Percentiles rank a stretch among this genome's conserved stretches.
phyloP scores from a whole-genome alignment of 2,888 invertebrate species.

The Luperina nickerlii region DNA sequence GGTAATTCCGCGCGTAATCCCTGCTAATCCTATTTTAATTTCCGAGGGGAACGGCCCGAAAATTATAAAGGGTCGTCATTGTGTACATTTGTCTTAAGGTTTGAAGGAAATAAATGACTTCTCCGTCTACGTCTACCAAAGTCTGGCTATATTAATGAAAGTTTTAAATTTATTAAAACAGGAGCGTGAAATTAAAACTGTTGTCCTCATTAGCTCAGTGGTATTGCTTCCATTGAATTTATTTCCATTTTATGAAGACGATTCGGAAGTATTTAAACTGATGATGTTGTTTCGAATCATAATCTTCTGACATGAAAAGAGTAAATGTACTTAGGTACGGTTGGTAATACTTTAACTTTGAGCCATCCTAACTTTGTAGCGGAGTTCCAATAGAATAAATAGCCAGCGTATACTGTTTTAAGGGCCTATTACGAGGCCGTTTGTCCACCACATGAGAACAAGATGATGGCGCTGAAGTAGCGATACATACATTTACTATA shows the following conservation, averaged over 20 bases:
- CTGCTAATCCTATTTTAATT: constrained; percentile 59
- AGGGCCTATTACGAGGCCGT: neutral
- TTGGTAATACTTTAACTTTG: neutral
- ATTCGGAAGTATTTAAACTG: neutral
- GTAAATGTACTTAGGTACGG: neutral
- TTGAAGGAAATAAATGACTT: constrained; percentile 45
- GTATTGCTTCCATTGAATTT: neutral
- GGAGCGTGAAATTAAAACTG: neutral
- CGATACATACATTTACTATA: neutral
- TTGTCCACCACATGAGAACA: neutral
- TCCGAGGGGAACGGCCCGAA: constrained; percentile 44
- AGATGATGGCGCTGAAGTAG: neutral
- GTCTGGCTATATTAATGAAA: neutral
- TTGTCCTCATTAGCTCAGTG: neutral
- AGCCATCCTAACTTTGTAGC: neutral
- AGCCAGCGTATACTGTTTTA: neutral
- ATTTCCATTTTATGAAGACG: neutral
- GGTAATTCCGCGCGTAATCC: constrained; percentile 48
- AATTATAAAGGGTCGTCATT: constrained; percentile 47
- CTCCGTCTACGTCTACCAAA: neutral
- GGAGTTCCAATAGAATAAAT: neutral
- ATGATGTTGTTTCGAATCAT: neutral
- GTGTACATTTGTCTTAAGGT: constrained; percentile 39
- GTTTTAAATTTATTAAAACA: constrained; percentile 24
- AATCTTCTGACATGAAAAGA: neutral